A percentile compares a stretch with the other conserved stretches of the same genome.
Evolutionary conservation across 2,888 invertebrate genomes (phyloP).

Genomic region (Furcula furcula): DNA sequence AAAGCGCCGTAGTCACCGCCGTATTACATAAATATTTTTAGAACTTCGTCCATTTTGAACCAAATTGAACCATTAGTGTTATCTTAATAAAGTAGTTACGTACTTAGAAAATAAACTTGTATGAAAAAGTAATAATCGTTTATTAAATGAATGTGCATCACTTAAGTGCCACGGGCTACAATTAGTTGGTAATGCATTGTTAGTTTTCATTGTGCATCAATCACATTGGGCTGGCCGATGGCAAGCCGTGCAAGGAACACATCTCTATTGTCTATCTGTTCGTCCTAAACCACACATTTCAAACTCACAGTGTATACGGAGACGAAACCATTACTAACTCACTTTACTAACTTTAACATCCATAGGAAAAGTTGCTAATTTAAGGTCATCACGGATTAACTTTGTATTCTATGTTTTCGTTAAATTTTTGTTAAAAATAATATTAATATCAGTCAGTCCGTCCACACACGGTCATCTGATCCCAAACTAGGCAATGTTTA

Average conservation of each 20-base stretch:
- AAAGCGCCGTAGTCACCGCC: no score
- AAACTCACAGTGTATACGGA: conserved; percentile 60
- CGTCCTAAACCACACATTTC: conserved; percentile 75
- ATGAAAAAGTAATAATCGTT: no score
- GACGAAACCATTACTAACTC: conserved; percentile 73
- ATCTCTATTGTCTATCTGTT: conserved; percentile 75
- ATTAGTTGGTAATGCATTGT: conserved; percentile 32
- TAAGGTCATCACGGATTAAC: conserved; percentile 10
- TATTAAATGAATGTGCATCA: conserved; percentile 51
- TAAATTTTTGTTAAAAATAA: no score
- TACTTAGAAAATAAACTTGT: no score
- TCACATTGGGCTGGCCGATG: conserved; percentile 58
- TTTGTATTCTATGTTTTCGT: no score
- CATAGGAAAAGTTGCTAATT: conserved; percentile 17
- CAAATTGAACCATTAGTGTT: no score
- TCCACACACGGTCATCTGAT: no score
- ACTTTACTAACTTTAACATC: conserved; percentile 56
- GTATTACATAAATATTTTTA: no score
- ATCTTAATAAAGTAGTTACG: no score
- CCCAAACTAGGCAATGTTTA: no score
- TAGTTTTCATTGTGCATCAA: conserved; percentile 52
- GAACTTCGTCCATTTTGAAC: no score
- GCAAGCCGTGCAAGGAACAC: conserved; percentile 58
- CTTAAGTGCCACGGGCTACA: conserved; percentile 41
- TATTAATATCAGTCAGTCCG: no score